Percentiles rank a stretch among this genome's conserved stretches.
Evolutionary conservation across 2,888 invertebrate genomes (phyloP).

Genomic region (Exephanes ischioxanthus): DNA sequence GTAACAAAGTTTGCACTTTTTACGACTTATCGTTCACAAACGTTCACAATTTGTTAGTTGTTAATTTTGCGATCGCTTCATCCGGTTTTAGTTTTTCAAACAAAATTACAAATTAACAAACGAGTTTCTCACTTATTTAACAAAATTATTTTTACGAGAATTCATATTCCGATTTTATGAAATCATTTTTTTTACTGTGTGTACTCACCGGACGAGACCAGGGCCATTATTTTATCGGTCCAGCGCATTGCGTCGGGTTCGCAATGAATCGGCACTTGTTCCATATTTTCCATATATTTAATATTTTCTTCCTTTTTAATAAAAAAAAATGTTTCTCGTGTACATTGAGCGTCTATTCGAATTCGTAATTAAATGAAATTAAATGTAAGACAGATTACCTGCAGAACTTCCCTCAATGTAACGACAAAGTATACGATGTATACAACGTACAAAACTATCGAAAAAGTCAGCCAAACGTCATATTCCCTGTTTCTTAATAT

Average conservation of each 20-base stretch:
- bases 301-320: not conserved
- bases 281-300: not conserved
- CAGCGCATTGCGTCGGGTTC: conserved; percentile 74
- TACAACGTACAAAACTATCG: not conserved
- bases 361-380: not conserved
- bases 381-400: conserved; percentile 68
- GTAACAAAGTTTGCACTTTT: too few species aligned
- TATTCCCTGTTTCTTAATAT: not conserved
- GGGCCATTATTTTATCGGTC: conserved; percentile 67
- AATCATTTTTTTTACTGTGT: not conserved
- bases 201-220: conserved; percentile 68
- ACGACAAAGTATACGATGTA: conserved; percentile 62
- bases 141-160: too few species aligned
- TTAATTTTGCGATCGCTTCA: too few species aligned
- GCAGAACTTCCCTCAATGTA: conserved; percentile 76
- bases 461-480: not conserved
- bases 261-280: conserved; percentile 72
- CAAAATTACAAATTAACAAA: too few species aligned
- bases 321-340: conserved; percentile 1
- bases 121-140: too few species aligned
- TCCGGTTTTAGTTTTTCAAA: too few species aligned
- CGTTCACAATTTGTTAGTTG: too few species aligned
- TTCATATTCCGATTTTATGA: too few species aligned
- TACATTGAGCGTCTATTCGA: conserved; percentile 23
- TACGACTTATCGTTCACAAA: too few species aligned